These are phyloP conservation scores for Corythornis madagascariensis DNA, from an alignment of 2,113 vertebrate genomes.

Conservation along the genomic window DNA sequence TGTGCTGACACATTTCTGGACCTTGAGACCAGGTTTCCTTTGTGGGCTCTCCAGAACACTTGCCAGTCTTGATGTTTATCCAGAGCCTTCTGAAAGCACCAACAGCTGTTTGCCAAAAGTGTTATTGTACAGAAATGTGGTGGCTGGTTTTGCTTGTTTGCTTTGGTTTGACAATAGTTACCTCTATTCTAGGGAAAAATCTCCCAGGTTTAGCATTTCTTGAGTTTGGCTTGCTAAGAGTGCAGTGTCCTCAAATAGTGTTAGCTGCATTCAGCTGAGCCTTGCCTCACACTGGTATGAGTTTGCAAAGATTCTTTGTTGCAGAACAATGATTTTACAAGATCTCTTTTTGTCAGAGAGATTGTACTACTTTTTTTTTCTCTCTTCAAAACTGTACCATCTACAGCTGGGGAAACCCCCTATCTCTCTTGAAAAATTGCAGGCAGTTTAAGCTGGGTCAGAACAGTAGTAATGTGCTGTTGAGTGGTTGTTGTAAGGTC, in stretches of 20 bases:
- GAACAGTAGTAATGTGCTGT: not conserved
- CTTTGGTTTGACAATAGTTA: not conserved
- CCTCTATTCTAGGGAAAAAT: not conserved
- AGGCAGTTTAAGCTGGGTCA: not conserved
- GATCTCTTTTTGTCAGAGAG: not conserved
- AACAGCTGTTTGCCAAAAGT: not conserved
- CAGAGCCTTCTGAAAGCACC: not conserved
- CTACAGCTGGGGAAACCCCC: not conserved
- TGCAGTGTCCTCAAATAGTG: not conserved
- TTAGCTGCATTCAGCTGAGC: not conserved
- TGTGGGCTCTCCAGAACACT: accelerated
- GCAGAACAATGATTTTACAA: not conserved
- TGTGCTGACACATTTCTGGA: not conserved
- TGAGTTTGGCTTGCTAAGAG: not conserved
- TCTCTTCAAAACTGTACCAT: not conserved
- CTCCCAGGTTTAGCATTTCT: not conserved
- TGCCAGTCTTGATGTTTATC: not conserved
- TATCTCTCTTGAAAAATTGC: not conserved
- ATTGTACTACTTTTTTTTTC: not conserved
- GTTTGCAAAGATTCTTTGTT: not conserved
- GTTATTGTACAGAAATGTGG: not conserved
- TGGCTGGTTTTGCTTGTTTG: no score
- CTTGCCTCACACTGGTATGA: not conserved
- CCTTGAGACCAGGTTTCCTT: not conserved
- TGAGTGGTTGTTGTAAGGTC: not conserved